These are phyloP conservation scores for Okamejei kenojei DNA, from an alignment of 2,797 vertebrate genomes.

Conservation along the genomic window DNA sequence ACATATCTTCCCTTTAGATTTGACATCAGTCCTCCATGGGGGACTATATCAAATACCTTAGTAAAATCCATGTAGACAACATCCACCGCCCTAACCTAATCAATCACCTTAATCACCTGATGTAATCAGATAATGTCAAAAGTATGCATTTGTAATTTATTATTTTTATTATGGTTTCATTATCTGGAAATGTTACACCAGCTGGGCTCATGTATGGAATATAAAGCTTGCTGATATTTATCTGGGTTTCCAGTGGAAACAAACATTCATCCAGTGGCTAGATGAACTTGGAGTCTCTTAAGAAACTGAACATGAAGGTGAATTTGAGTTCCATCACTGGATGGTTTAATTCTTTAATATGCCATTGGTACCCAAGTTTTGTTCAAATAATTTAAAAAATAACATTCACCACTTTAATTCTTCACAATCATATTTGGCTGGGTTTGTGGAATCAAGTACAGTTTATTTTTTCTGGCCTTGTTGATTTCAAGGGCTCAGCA, in stretches of 20 bases:
- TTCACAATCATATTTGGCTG: neutral
- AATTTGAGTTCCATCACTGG: neutral
- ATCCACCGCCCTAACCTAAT: too few species aligned
- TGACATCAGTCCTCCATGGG: too few species aligned
- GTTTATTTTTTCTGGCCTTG: neutral
- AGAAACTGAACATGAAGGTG: neutral
- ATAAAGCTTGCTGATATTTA: neutral
- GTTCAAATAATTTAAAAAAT: too few species aligned
- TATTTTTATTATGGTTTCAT: neutral
- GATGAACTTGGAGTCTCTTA: neutral
- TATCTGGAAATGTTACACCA: neutral
- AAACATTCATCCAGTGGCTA: too few species aligned
- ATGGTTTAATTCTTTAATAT: neutral
- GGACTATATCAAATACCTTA: too few species aligned
- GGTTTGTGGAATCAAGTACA: neutral
- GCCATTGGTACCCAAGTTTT: neutral
- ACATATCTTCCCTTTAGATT: too few species aligned
- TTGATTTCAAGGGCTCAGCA: neutral
- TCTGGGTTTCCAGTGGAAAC: neutral
- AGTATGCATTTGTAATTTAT: neutral
- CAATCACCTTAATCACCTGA: neutral
- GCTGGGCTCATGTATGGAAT: neutral
- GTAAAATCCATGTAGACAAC: too few species aligned
- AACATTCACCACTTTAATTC: neutral
- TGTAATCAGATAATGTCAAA: neutral